Percentiles rank a stretch among this genome's conserved stretches.
Conservation (phyloP, 1,140 invertebrate genomes). For the Brachionus asplanchnoidis region DNA sequence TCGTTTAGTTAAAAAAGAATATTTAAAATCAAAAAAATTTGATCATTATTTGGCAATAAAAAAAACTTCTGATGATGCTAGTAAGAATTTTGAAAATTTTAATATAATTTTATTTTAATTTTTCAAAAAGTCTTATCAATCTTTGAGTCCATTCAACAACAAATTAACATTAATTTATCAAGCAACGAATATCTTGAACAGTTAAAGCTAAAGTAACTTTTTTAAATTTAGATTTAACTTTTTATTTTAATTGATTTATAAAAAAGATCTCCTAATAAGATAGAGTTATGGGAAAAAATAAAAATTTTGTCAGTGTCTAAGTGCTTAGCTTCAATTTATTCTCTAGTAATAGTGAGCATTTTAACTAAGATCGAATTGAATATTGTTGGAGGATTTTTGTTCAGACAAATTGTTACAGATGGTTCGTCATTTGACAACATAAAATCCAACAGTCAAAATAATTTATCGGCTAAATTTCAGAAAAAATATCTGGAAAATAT, state of each 20-base stretch:
- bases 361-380: not conserved
- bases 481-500: slow-evolving; percentile 37
- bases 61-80: slow-evolving; percentile 28
- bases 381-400: slow-evolving; percentile 9
- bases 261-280: not conserved
- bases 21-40: not conserved
- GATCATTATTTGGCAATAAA: not conserved
- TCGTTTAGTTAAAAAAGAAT: not conserved
- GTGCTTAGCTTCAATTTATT: not conserved
- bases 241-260: not conserved
- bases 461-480: not conserved
- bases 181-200: slow-evolving; percentile 12
- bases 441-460: not conserved
- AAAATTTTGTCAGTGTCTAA: slow-evolving; percentile 4
- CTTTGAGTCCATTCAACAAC: not conserved
- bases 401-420: not conserved
- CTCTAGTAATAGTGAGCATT: not conserved
- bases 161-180: not conserved
- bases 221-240: not conserved
- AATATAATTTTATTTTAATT: not conserved
- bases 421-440: not conserved
- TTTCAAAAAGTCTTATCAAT: not conserved
- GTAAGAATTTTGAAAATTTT: not conserved
- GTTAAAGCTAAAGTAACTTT: not conserved
- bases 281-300: slow-evolving; percentile 32